Conservation (phyloP, 2,113 vertebrate genomes). For the Promerops cafer region DNA sequence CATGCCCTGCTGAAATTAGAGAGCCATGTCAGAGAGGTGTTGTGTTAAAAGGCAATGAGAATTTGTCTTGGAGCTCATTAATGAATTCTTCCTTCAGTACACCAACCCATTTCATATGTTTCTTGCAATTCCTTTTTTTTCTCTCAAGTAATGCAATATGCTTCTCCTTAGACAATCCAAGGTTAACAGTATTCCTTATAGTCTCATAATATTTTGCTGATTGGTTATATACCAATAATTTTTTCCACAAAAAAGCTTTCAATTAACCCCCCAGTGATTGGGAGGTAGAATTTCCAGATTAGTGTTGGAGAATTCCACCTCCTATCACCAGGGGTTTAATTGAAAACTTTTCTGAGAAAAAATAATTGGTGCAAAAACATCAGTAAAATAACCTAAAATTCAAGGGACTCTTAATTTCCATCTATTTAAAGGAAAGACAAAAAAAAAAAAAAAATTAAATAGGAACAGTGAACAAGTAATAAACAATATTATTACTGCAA, state of each 20-base stretch:
- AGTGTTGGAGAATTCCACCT: conserved; percentile 20
- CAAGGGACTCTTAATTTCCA: not conserved
- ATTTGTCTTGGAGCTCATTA: not conserved
- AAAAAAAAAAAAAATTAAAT: not conserved
- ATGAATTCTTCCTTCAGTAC: not conserved
- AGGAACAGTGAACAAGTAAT: not conserved
- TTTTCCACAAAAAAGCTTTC: conserved; percentile 21
- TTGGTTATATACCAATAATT: conserved; percentile 27
- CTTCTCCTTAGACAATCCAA: not conserved
- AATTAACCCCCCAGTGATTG: conserved; percentile 33
- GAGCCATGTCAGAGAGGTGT: not conserved
- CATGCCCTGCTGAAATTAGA: not conserved
- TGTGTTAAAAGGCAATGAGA: not conserved
- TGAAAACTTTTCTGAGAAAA: conserved; percentile 44
- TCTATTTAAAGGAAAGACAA: not conserved
- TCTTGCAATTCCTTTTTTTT: not conserved
- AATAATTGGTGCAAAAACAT: conserved; percentile 40
- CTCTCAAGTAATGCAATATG: not conserved
- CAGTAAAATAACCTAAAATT: conserved; percentile 27
- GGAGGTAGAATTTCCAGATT: conserved; percentile 23
- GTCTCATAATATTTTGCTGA: conserved; percentile 15
- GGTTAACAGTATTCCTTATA: conserved; percentile 6
- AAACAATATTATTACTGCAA: conserved; percentile 18
- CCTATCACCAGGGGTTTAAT: conserved; percentile 40
- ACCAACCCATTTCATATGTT: not conserved